Evolutionary conservation across 2,888 invertebrate genomes (phyloP).

Genomic region (Rotaria magnacalcarata): DNA sequence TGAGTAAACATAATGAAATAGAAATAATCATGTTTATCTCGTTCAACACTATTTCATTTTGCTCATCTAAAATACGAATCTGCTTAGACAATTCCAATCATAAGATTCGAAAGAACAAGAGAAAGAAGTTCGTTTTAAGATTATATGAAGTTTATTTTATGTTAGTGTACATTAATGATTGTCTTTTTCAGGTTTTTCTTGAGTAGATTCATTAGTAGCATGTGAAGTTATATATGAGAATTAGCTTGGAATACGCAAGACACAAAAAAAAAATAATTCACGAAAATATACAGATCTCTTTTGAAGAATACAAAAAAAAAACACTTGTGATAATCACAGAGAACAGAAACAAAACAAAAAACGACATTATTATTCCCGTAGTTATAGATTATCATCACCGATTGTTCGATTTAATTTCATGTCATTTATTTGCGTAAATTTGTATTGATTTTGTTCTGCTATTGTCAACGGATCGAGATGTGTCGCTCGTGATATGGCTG

Average conservation of each 20-base stretch:
- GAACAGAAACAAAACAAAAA: not conserved
- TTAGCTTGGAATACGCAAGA: not conserved
- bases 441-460: conserved; percentile 11
- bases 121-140: no score
- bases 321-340: conserved; percentile 15
- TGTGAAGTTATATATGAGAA: not conserved
- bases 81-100: no score
- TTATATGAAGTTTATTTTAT: no score
- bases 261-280: not conserved
- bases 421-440: not conserved
- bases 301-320: conserved; percentile 16
- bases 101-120: no score
- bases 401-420: not conserved
- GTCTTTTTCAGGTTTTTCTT: not conserved
- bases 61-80: not conserved
- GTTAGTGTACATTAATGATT: not conserved
- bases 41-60: not conserved
- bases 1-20: not conserved
- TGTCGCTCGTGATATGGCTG: not conserved
- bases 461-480: not conserved
- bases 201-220: not conserved
- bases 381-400: conserved; percentile 5
- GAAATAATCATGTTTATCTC: not conserved
- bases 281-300: conserved; percentile 4
- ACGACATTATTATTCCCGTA: not conserved